A percentile compares a stretch with the other conserved stretches of the same genome.
These are phyloP conservation scores for Lipotes vexillifer DNA, from an alignment of 2,113 vertebrate genomes.

Conservation along the genomic window DNA sequence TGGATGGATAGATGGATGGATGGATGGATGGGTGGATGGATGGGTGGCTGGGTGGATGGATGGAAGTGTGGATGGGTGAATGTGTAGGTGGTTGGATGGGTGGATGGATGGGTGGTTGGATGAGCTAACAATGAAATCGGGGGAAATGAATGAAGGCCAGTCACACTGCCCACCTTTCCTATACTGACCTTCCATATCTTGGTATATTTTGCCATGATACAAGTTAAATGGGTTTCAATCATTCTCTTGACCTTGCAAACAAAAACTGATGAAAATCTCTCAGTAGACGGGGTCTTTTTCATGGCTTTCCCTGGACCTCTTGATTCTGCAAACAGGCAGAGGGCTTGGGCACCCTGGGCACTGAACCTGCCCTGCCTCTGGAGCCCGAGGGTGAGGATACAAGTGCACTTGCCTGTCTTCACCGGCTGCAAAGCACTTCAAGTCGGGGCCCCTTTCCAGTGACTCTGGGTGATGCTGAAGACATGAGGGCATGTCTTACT, in stretches of 20 bases:
- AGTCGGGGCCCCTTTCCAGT: accelerated
- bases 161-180: neutral
- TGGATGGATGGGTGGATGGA: accelerated
- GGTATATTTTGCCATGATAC: neutral
- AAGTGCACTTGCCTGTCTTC: accelerated
- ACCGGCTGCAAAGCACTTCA: accelerated
- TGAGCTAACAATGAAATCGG: too few species aligned
- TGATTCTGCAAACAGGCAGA: accelerated
- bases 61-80: too few species aligned
- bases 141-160: accelerated
- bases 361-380: accelerated
- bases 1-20: too few species aligned
- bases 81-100: neutral
- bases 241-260: neutral
- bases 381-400: accelerated
- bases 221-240: neutral
- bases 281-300: accelerated
- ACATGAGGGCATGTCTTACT: accelerated
- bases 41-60: accelerated
- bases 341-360: accelerated
- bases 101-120: too few species aligned
- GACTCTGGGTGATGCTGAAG: accelerated
- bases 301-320: accelerated
- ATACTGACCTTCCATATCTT: accelerated
- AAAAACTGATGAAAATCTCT: accelerated